Percentiles rank a stretch among this genome's conserved stretches.
phyloP scores from a whole-genome alignment of 1,140 invertebrate genomes.

The Galleria mellonella region DNA sequence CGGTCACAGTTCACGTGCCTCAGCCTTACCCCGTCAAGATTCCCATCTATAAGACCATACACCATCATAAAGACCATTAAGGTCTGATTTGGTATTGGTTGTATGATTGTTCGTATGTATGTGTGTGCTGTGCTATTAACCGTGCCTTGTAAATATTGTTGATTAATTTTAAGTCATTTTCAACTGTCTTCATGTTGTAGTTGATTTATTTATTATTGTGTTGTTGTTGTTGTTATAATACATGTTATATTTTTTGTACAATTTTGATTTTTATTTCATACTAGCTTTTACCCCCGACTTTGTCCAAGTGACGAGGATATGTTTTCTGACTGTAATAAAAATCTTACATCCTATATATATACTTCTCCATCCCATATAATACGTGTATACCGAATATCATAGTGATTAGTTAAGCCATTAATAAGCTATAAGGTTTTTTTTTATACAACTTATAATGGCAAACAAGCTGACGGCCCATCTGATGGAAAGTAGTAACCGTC shows the following conservation, averaged over 20 bases:
- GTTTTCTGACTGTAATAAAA: no score
- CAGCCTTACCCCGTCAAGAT: conserved; percentile 85
- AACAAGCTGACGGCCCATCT: no score
- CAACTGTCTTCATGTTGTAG: conserved; percentile 70
- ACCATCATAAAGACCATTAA: conserved; percentile 67
- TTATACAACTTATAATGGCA: no score
- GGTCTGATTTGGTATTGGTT: not conserved
- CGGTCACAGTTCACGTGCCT: conserved; percentile 81
- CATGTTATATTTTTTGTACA: conserved; percentile 8
- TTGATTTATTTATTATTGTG: conserved; percentile 69
- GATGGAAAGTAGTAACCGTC: no score
- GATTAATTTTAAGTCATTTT: conserved; percentile 72
- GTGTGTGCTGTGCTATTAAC: conserved; percentile 17
- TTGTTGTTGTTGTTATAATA: conserved; percentile 32
- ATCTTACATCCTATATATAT: not conserved
- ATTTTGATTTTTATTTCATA: not conserved
- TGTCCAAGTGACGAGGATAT: not conserved
- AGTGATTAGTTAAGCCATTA: no score
- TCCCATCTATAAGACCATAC: conserved; percentile 82
- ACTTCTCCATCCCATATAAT: no score
- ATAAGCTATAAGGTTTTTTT: no score
- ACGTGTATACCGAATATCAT: no score
- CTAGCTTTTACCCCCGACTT: no score
- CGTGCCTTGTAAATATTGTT: conserved; percentile 65
- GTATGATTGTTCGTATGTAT: conserved; percentile 3